Evolutionary conservation across 2,888 invertebrate species (phyloP).

Genomic region (Ephialtes manifestator): DNA sequence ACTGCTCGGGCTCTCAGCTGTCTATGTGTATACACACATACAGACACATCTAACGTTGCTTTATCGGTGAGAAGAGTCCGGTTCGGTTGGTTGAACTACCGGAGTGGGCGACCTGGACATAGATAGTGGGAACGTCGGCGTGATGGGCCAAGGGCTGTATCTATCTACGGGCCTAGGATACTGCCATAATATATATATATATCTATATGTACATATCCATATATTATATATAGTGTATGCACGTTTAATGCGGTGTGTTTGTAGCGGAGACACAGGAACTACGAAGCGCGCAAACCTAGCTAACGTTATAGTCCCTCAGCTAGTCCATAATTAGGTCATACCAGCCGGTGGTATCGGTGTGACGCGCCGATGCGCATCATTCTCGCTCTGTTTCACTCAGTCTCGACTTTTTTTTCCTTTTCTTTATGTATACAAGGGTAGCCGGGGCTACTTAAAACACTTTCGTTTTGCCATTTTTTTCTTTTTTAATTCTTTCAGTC

Average conservation of each 20-base stretch:
- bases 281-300: conserved; percentile 56
- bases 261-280: conserved; percentile 64
- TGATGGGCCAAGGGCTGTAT: conserved; percentile 34
- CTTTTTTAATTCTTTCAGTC: too few species aligned
- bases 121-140: conserved; percentile 65
- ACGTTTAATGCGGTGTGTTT: conserved; percentile 70
- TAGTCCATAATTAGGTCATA: conserved; percentile 80
- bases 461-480: too few species aligned
- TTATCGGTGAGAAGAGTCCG: conserved; percentile 66
- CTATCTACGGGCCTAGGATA: conserved; percentile 17
- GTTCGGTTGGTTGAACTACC: conserved; percentile 64
- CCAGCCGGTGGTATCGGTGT: conserved; percentile 65
- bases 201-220: not conserved
- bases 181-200: conserved; percentile 14
- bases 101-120: conserved; percentile 63
- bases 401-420: not conserved
- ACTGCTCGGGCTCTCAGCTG: conserved; percentile 44
- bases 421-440: too few species aligned
- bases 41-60: conserved; percentile 60
- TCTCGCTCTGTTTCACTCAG: conserved; percentile 15
- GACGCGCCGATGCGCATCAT: conserved; percentile 32
- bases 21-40: conserved; percentile 1
- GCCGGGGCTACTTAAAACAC: too few species aligned
- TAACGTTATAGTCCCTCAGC: conserved; percentile 42
- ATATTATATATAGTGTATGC: conserved; percentile 30